phyloP scores from a whole-genome alignment of 2,797 vertebrate genomes.

The Pseudochromis fuscus region DNA sequence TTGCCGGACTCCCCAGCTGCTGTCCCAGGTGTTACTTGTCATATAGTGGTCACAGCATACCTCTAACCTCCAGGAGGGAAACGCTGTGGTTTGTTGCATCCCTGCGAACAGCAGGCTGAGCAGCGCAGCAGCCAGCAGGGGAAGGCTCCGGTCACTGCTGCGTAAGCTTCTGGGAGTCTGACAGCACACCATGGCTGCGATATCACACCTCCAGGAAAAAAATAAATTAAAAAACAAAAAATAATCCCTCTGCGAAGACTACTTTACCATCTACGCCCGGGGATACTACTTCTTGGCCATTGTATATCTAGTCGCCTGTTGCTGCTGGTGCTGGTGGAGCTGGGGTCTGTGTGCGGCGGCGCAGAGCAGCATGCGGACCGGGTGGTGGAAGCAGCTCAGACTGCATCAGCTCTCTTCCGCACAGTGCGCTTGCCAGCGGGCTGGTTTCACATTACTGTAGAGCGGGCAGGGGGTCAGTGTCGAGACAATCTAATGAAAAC shows the following conservation, averaged over 20 bases:
- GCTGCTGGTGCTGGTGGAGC: slow-evolving; percentile 10
- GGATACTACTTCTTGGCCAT: slow-evolving; percentile 65
- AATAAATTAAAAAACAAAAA: slow-evolving; percentile 1
- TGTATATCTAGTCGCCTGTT: slow-evolving; percentile 30
- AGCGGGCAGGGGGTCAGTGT: slow-evolving; percentile 79
- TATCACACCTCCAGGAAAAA: slow-evolving; percentile 66
- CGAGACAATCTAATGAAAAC: slow-evolving; percentile 80
- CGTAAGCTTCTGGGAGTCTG: slow-evolving; percentile 66
- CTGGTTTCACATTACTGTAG: slow-evolving; percentile 83
- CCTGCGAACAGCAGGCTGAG: slow-evolving; percentile 77
- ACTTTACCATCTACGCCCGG: slow-evolving; percentile 64
- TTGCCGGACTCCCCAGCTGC: neutral
- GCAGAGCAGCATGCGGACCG: slow-evolving; percentile 61
- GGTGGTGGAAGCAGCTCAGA: slow-evolving; percentile 55
- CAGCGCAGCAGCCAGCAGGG: slow-evolving; percentile 77
- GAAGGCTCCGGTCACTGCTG: slow-evolving; percentile 56
- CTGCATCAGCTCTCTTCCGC: slow-evolving; percentile 72
- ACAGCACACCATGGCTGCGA: slow-evolving; percentile 75
- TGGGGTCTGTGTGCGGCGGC: slow-evolving; percentile 41
- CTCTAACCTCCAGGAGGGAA: slow-evolving; percentile 84
- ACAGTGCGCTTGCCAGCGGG: slow-evolving; percentile 69
- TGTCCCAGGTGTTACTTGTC: neutral
- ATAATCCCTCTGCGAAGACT: slow-evolving; percentile 57
- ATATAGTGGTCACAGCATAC: slow-evolving; percentile 76
- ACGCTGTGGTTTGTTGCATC: slow-evolving; percentile 80